These are phyloP conservation scores for Cercocebus atys DNA, from an alignment of 2,113 vertebrate genomes.

Conservation along the genomic window DNA sequence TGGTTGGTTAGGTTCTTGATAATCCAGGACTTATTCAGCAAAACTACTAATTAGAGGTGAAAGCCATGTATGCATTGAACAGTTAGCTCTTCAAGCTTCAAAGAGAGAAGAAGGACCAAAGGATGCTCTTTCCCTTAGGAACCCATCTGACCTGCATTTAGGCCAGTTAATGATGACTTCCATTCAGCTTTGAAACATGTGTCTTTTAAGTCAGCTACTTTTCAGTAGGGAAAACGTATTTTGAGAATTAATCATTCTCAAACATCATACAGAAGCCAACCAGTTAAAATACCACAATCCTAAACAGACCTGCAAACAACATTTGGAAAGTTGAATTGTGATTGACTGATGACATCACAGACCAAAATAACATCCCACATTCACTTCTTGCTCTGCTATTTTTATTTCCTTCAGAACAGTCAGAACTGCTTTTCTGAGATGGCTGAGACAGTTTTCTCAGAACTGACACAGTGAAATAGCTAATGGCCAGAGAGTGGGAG, in stretches of 20 bases:
- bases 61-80: conserved; percentile 26
- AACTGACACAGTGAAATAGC: conserved; percentile 11
- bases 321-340: conserved; percentile 23
- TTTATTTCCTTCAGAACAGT: conserved; percentile 62
- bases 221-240: neutral
- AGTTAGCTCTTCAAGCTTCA: conserved; percentile 53
- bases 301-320: conserved; percentile 54
- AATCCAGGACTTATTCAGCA: conserved; percentile 23
- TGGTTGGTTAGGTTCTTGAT: conserved; percentile 53
- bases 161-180: conserved; percentile 68
- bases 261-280: conserved; percentile 56
- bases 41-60: conserved; percentile 72
- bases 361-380: conserved; percentile 64
- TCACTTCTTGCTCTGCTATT: conserved; percentile 62
- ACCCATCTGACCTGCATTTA: conserved; percentile 57
- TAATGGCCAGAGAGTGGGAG: conserved; percentile 46
- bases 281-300: neutral
- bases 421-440: conserved; percentile 51
- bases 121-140: conserved; percentile 64
- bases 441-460: neutral
- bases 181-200: conserved; percentile 49
- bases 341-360: conserved; percentile 63
- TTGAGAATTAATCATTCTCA: conserved; percentile 32
- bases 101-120: conserved; percentile 65
- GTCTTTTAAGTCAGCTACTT: conserved; percentile 65